These are phyloP conservation scores for Trematomus bernacchii DNA, from an alignment of 2,797 vertebrate genomes.

Conservation along the genomic window DNA sequence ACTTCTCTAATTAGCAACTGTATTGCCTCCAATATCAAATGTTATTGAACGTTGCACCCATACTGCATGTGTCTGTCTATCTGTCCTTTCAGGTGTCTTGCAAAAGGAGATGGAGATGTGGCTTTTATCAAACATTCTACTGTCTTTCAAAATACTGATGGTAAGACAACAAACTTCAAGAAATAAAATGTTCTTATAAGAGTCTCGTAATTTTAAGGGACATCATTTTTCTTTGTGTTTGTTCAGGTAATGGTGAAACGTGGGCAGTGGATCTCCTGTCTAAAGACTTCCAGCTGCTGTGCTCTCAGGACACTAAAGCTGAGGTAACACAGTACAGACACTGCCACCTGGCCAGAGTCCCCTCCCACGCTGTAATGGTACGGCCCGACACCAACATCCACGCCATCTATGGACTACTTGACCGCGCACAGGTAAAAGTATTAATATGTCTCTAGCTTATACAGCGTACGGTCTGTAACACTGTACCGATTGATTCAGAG, in stretches of 20 bases:
- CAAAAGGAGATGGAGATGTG: conserved; percentile 87
- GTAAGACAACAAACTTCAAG: conserved; percentile 70
- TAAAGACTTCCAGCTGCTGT: conserved; percentile 92
- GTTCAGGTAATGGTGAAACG: conserved; percentile 84
- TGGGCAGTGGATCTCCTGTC: conserved; percentile 87
- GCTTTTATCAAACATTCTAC: conserved; percentile 96
- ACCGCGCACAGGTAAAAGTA: conserved; percentile 89
- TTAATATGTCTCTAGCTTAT: rapidly evolving
- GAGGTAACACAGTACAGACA: conserved; percentile 88
- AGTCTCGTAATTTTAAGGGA: rapidly evolving
- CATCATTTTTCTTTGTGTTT: neutral
- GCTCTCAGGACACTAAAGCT: conserved; percentile 87
- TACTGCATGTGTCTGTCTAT: neutral
- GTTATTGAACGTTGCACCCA: neutral
- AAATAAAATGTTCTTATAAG: neutral
- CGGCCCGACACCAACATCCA: conserved; percentile 87
- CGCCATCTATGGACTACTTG: conserved; percentile 90
- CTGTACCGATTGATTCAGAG: neutral
- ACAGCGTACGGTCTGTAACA: too few species aligned
- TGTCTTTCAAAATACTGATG: conserved; percentile 92
- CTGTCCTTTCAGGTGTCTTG: conserved; percentile 88
- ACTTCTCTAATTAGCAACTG: neutral
- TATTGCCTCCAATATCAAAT: neutral
- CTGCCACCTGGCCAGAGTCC: conserved; percentile 92
- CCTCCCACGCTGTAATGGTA: conserved; percentile 95